Evolutionary conservation across 1,140 invertebrate genomes (phyloP).

Genomic region (Hypothenemus hampei): DNA sequence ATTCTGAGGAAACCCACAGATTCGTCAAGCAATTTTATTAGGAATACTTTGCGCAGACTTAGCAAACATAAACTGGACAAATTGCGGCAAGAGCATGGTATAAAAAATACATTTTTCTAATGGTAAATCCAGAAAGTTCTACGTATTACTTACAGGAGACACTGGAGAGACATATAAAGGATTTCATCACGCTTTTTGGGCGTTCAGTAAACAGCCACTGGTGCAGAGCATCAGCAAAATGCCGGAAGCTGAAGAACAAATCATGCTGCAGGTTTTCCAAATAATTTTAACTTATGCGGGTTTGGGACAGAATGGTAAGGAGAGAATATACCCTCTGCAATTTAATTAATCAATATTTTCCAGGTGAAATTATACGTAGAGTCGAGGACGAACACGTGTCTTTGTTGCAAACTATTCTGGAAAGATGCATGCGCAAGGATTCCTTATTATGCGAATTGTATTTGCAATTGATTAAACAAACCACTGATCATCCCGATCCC

Average conservation of each 20-base stretch:
- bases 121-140: too few relatives aligned
- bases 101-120: background rate
- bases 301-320: constrained; percentile 64
- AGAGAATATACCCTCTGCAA: too few relatives aligned
- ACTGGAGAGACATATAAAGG: constrained; percentile 82
- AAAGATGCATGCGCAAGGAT: constrained; percentile 85
- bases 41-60: constrained; percentile 79
- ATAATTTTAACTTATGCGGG: constrained; percentile 76
- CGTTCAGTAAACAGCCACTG: constrained; percentile 75
- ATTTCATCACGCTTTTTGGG: constrained; percentile 84
- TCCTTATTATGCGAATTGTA: constrained; percentile 85
- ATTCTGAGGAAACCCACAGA: constrained; percentile 77
- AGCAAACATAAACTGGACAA: constrained; percentile 86
- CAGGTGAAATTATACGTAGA: constrained; percentile 45
- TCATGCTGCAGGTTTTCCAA: constrained; percentile 75
- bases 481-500: constrained; percentile 87
- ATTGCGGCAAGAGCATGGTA: constrained; percentile 70
- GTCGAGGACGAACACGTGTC: constrained; percentile 83
- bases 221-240: constrained; percentile 78
- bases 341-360: background rate
- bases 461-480: constrained; percentile 87
- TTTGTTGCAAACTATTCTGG: constrained; percentile 82
- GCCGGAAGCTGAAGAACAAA: constrained; percentile 81
- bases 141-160: constrained; percentile 38
- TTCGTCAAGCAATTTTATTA: constrained; percentile 70